A percentile compares a stretch with the other conserved stretches of the same genome.
Evolutionary conservation across 1,140 invertebrate genomes (phyloP).

Genomic region (Pseudomyrmex concolor): DNA sequence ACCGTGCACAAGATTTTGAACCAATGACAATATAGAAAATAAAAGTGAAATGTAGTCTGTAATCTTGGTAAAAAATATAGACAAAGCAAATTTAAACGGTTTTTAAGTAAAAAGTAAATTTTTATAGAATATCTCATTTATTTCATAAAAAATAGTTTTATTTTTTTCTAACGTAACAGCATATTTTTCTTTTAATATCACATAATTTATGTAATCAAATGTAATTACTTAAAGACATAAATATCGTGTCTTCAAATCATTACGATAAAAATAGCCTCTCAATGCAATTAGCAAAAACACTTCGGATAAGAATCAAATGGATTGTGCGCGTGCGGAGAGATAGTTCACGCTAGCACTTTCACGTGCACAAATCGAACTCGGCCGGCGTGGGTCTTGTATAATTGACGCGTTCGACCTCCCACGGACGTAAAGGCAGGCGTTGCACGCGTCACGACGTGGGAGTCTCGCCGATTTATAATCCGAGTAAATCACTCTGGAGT

Average conservation of each 20-base stretch:
- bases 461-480: constrained; percentile 71
- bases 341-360: constrained; percentile 51
- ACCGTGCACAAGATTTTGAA: background rate
- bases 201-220: background rate
- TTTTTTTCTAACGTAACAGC: background rate
- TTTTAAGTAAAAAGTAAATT: background rate
- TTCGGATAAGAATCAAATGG: constrained; percentile 40
- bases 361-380: constrained; percentile 36
- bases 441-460: constrained; percentile 30
- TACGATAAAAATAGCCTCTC: background rate
- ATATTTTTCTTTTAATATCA: background rate
- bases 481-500: constrained; percentile 67
- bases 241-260: background rate
- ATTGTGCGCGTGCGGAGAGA: constrained; percentile 32
- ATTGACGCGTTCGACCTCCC: constrained; percentile 75
- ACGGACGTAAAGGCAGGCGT: constrained; percentile 46
- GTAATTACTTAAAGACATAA: background rate
- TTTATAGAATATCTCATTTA: no score
- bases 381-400: constrained; percentile 70
- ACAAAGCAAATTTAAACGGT: background rate
- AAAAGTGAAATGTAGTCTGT: background rate
- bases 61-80: background rate
- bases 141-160: background rate
- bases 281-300: constrained; percentile 29
- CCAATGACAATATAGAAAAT: constrained; percentile 15